A percentile compares a stretch with the other conserved stretches of the same genome.
Conservation (phyloP, 2,888 invertebrate species). For the Clanis bilineata region DNA sequence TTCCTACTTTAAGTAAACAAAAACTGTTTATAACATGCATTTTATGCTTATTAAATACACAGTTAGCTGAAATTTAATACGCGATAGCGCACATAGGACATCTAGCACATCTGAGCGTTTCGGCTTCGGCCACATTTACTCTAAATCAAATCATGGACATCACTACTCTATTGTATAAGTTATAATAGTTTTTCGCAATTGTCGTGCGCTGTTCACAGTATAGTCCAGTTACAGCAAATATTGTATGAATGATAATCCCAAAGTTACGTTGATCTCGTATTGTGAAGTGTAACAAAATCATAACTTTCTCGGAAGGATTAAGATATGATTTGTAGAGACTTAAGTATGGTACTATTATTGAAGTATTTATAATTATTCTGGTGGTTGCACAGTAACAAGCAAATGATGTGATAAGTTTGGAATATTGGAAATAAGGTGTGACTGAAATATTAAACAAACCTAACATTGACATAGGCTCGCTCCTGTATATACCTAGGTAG, state of each 20-base stretch:
- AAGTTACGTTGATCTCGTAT: slow-evolving; percentile 37
- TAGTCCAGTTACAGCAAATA: slow-evolving; percentile 47
- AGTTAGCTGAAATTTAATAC: too few species aligned
- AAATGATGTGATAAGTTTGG: too few species aligned
- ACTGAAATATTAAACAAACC: too few species aligned
- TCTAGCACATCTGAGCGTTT: not conserved
- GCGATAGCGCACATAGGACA: not conserved
- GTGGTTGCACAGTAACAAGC: not conserved
- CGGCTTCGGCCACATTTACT: not conserved
- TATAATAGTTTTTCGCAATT: slow-evolving; percentile 47
- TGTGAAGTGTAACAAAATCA: slow-evolving; percentile 32
- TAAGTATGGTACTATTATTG: not conserved
- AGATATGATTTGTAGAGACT: slow-evolving; percentile 27
- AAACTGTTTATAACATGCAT: too few species aligned
- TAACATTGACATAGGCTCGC: too few species aligned
- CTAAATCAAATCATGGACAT: not conserved
- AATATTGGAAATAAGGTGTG: too few species aligned
- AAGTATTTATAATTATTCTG: not conserved
- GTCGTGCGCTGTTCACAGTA: slow-evolving; percentile 50
- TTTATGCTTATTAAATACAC: too few species aligned
- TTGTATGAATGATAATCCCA: slow-evolving; percentile 42
- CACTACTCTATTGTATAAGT: slow-evolving; percentile 24
- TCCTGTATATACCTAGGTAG: too few species aligned
- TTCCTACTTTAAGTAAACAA: too few species aligned
- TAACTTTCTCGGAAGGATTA: slow-evolving; percentile 44